Conservation (phyloP, 1,140 invertebrate species). For the Lordiphosa clarofinis region DNA sequence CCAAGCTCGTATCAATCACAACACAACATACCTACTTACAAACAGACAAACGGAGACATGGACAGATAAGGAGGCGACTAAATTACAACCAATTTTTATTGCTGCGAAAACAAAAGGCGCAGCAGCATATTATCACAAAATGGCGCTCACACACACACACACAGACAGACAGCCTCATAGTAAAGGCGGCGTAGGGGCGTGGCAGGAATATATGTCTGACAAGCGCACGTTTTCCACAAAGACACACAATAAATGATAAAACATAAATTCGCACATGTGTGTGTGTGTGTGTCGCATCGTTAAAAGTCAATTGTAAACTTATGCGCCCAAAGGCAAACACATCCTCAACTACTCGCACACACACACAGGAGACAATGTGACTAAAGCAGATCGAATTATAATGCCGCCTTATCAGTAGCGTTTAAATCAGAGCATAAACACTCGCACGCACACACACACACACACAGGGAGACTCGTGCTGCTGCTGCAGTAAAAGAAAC, state of each 20-base stretch:
- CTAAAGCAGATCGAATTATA: conserved; percentile 70
- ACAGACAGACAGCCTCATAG: conserved; percentile 14
- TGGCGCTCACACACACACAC: conserved; percentile 26
- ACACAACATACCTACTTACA: conserved; percentile 33
- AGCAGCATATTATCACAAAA: conserved; percentile 72
- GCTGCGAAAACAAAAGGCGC: conserved; percentile 73
- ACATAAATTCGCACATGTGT: conserved; percentile 68
- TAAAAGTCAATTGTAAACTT: conserved; percentile 79
- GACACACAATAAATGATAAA: conserved; percentile 77
- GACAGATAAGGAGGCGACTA: conserved; percentile 40
- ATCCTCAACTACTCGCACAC: conserved; percentile 48
- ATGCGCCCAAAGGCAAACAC: conserved; percentile 49
- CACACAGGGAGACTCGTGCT: conserved; percentile 3
- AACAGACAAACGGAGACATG: conserved; percentile 12
- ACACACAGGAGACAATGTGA: conserved; percentile 27
- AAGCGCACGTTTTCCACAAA: conserved; percentile 68
- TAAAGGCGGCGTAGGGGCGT: conserved; percentile 45
- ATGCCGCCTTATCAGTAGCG: conserved; percentile 75
- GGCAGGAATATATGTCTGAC: conserved; percentile 35
- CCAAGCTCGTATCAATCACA: conserved; percentile 64
- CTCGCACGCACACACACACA: conserved; percentile 24
- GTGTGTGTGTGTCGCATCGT: conserved; percentile 39
- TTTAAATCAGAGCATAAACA: conserved; percentile 72
- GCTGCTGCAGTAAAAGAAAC: conserved; percentile 61
- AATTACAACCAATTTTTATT: conserved; percentile 78